A percentile compares a stretch with the other conserved stretches of the same genome.
Evolutionary conservation across 2,113 vertebrate genomes (phyloP).

Genomic region (Polypterus senegalus): DNA sequence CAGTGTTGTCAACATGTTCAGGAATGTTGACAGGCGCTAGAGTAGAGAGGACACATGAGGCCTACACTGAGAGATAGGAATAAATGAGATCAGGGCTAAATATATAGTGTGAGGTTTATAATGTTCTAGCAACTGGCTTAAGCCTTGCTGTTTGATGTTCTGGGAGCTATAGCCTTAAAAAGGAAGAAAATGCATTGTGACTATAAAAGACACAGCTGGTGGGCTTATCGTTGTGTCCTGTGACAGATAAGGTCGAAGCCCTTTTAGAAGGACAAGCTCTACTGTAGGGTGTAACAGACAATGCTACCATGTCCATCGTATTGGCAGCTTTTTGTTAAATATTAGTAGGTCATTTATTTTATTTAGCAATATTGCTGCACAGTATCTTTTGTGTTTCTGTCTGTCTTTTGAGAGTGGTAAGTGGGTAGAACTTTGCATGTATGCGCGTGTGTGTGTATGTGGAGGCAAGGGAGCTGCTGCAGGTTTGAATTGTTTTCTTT

Average conservation of each 20-base stretch:
- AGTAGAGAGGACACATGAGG: conserved; percentile 28
- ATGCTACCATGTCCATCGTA: conserved; percentile 21
- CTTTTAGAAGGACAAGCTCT: conserved; percentile 33
- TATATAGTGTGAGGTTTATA: conserved; percentile 38
- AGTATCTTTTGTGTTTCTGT: too few relatives aligned
- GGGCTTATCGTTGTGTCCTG: conserved; percentile 57
- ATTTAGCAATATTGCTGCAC: too few relatives aligned
- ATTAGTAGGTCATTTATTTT: too few relatives aligned
- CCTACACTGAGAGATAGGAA: conserved; percentile 32
- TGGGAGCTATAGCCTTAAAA: conserved; percentile 49
- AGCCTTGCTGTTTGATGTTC: conserved; percentile 38
- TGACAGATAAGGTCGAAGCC: conserved; percentile 75
- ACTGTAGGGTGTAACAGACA: conserved; percentile 15
- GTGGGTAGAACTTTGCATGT: too few relatives aligned
- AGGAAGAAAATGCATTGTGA: conserved; percentile 66
- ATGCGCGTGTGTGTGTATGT: too few relatives aligned
- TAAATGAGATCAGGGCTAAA: conserved; percentile 48
- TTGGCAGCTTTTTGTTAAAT: not conserved
- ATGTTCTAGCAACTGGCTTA: conserved; percentile 40
- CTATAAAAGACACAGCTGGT: conserved; percentile 44
- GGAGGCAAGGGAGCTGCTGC: too few relatives aligned
- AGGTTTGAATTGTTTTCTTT: too few relatives aligned
- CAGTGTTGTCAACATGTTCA: conserved; percentile 20
- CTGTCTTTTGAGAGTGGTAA: too few relatives aligned
- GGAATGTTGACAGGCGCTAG: conserved; percentile 23